Evolutionary conservation across 2,888 invertebrate genomes (phyloP), one percentile per base, ranked within the genome.

Genomic region (Dioctria rufipes): DNA sequence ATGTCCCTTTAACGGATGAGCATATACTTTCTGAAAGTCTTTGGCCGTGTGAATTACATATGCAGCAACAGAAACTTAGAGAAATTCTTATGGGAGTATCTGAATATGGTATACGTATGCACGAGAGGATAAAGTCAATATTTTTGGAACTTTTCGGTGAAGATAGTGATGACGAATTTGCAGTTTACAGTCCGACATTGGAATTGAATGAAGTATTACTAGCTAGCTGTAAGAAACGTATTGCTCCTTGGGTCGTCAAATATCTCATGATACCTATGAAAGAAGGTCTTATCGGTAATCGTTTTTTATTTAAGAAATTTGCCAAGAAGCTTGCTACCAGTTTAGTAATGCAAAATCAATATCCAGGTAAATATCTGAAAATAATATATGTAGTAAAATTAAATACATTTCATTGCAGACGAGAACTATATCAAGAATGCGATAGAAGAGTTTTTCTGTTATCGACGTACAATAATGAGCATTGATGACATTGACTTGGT

Each of bases 1-100:
- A 39, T 42, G 42, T 6, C 8, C 40, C 61, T 65, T 9, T 39
- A 13, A 2, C 54, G 5, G 6, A 49, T 40, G 67, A 69, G 42
- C 4, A 58, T 13, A 85, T 86, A 84, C 82, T 88, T 40, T 82
- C 85, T 0, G 83, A 85, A 67, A 88, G 88, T 82, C 83, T 85
- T 43, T 88, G 88, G 88, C 88, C 88, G 6, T 88, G 88, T 79
- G 88, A 88, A 80, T 81, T 87, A 3, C 87, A 86, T 82, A 87
- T 86, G 65, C 86, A 86, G 75, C 83, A 85, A 1, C 85, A 86
- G 9, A 83, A 83, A 2, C 83, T 88, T 3, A 85, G 83, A n/a
- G 84, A 84, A 8, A 85, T 85, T 0, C 78, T 88, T n/a, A 83
- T 85, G 11, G 84, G 84, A 0, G 54, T 87, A 3, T 81, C 86